Evolutionary conservation across 2,797 vertebrate species (phyloP), one percentile per base, ranked within the genome.

Genomic region (Brachyrhaphis roseni): DNA sequence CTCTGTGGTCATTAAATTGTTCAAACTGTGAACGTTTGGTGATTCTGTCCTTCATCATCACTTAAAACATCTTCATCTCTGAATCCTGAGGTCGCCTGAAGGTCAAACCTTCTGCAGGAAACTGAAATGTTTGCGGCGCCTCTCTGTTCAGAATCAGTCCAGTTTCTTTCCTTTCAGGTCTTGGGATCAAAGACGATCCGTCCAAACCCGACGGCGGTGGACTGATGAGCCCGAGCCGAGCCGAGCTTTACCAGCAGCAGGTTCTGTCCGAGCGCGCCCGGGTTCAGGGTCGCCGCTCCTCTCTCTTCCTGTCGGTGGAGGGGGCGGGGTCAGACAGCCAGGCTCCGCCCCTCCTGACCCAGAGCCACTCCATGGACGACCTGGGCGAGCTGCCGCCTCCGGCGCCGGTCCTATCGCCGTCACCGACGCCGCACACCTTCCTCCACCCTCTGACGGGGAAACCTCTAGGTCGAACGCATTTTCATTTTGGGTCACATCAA

Each of bases 221-320:
- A 0, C 88, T 96, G 49, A 94, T 96, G 13, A 96, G 97, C 87
- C 96, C 97, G n/a, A 95, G 96, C 1, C 93, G 97, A 76, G 95
- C 97, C 5, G 98, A 99, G 28, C 94, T 97, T 45, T 96, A 97
- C 88, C 94, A 97, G 74, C 96, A 96, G 91, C 96, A 96, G 86
- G 94, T 96, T 36, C 95, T 96, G 1, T 95, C 95, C 0, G 96
- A 96, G 89, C 90, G 97, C 0, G 94, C 96, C 75, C 95, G 96
- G 11, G 95, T 97, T 51, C 97, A 95, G 95, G 98, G 95, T 91
- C 90, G 97, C 90, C 80, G 97, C 86, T 95, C 98, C 59, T 98
- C 98, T 10, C 97, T 99, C 94, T 99, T 99, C 95, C 96, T 99
- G 87, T 99, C 98, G 0, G 98, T 99, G 13, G 98, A 99, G 86